phyloP scores from a whole-genome alignment of 2,113 vertebrate genomes.

The Callithrix jacchus region DNA sequence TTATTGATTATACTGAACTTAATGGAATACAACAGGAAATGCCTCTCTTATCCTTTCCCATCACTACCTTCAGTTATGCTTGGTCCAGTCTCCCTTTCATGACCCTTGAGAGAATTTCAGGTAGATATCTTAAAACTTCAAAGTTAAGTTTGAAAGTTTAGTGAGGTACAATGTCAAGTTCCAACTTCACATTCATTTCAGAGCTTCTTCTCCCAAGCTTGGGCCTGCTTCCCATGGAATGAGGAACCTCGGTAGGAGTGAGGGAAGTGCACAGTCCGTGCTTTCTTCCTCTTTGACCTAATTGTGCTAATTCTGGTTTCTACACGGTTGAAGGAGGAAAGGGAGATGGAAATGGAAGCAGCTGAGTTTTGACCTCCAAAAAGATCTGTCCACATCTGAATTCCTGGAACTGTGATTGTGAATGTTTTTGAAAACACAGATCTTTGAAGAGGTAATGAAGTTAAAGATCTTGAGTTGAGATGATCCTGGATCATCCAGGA shows the following conservation, averaged over 20 bases:
- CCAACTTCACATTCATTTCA: not conserved
- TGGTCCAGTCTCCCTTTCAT: not conserved
- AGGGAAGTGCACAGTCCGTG: not conserved
- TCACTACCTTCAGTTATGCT: not conserved
- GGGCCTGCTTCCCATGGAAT: not conserved
- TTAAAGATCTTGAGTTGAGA: not conserved
- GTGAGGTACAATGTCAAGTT: not conserved
- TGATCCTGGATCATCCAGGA: not conserved
- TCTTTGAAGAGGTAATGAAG: not conserved
- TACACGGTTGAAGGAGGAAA: not conserved
- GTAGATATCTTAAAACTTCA: not conserved
- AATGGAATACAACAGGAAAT: not conserved
- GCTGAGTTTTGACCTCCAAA: not conserved
- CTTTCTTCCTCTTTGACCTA: not conserved
- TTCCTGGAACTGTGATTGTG: not conserved
- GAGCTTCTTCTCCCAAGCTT: not conserved
- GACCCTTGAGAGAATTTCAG: not conserved
- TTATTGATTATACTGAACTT: not conserved
- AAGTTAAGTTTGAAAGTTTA: not conserved
- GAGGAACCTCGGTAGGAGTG: not conserved
- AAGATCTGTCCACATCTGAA: not conserved
- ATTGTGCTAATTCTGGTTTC: not conserved
- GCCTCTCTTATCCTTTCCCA: not conserved
- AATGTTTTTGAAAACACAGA: not conserved
- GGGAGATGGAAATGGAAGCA: rapidly evolving